phyloP scores from a whole-genome alignment of 92 coral and sea anemone species.

The Micromussa lordhowensis region DNA sequence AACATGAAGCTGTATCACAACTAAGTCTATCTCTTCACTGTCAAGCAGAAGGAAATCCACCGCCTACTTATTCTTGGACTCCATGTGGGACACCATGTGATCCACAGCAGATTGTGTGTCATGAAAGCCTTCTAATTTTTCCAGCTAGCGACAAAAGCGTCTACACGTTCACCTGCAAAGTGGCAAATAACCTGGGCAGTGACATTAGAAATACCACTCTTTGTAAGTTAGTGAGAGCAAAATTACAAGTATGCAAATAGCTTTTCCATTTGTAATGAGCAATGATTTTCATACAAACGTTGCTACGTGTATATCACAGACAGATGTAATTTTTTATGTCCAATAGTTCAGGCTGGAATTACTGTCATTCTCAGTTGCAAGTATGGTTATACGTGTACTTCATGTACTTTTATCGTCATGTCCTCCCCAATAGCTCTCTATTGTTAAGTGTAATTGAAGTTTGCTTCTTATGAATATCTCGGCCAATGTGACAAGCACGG shows the following conservation, averaged over 20 bases:
- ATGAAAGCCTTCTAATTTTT: not conserved
- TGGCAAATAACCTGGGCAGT: not conserved
- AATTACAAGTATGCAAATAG: not conserved
- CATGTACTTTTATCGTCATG: no score
- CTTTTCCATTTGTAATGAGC: not conserved
- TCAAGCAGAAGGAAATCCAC: constrained; percentile 1
- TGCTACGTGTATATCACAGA: no score
- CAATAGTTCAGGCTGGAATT: no score
- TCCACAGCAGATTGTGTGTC: not conserved
- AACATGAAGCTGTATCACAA: not conserved
- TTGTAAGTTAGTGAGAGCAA: not conserved
- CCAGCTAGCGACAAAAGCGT: not conserved
- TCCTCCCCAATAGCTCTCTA: no score
- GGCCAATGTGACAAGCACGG: no score
- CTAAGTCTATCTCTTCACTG: constrained; percentile 8
- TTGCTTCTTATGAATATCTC: no score
- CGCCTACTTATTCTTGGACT: not conserved
- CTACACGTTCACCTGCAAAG: not conserved
- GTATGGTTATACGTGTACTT: no score
- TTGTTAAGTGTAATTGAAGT: no score
- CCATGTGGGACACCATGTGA: no score
- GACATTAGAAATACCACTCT: not conserved
- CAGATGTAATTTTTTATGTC: no score
- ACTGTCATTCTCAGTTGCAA: no score
- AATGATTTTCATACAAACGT: no score